Percentiles rank a stretch among this genome's conserved stretches.
Conservation (phyloP, 1,140 invertebrate species). For the Euschistus heros region DNA sequence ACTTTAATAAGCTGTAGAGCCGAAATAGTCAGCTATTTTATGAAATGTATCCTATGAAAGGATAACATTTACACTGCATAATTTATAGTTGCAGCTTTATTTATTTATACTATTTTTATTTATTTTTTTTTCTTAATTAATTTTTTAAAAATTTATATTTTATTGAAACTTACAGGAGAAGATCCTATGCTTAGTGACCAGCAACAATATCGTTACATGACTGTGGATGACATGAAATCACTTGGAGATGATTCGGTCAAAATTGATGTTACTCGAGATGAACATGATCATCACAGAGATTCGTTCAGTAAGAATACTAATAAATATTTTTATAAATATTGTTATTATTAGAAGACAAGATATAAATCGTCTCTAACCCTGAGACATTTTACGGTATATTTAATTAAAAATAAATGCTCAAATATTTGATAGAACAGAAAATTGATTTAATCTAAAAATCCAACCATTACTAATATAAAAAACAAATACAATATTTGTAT, state of each 20-base stretch:
- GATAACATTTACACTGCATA: neutral
- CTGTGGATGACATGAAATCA: conserved; percentile 70
- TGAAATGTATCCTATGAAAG: no score
- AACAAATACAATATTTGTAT: no score
- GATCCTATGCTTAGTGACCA: conserved; percentile 64
- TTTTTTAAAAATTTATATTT: neutral
- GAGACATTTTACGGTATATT: no score
- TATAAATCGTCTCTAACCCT: no score
- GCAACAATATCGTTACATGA: conserved; percentile 81
- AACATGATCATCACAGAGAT: conserved; percentile 34
- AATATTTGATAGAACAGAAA: no score
- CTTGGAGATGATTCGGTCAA: conserved; percentile 65
- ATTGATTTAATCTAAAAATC: no score
- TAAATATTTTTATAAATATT: no score
- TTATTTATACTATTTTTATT: neutral
- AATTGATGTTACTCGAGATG: conserved; percentile 61
- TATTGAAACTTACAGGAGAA: conserved; percentile 47
- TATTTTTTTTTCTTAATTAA: neutral
- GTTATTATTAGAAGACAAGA: no score
- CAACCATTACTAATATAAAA: no score
- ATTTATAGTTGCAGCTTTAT: neutral
- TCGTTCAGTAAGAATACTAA: conserved; percentile 34
- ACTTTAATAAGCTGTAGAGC: no score
- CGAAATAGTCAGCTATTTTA: no score
- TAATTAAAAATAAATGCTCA: no score